Evolutionary conservation across 2,113 vertebrate genomes (phyloP), one percentile per base, ranked within the genome.

Genomic region (Eubucco bourcierii): DNA sequence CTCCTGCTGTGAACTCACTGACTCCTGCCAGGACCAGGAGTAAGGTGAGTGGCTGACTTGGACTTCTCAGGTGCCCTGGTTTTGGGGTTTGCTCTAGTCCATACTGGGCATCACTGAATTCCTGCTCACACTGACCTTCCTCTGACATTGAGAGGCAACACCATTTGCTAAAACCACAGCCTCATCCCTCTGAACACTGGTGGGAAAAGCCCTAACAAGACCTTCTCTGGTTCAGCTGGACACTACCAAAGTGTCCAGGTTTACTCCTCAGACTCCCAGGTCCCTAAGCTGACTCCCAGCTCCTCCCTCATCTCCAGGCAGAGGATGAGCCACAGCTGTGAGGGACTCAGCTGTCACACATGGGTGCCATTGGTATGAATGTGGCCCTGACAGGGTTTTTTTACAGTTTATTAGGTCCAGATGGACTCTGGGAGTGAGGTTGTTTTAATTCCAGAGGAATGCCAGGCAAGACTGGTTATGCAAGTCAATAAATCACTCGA

Each of bases 401-500:
- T 39, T 20, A 84, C 87, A 66, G 88, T 93, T 94, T 90, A 93
- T 90, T 84, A 76, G 28, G 1, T 25, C 80, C 81, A 96, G 96
- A 88, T 78, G 94, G 94, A 88, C 92, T 64, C 53, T 3, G 53
- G 55, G 75, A 88, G 28, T 6, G 39, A 9, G 4, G 55, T 60
- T 82, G 76, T 90, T 97, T 96, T 97, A 97, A 97, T 97, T 95
- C 94, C 80, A 65, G 86, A 1, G 64, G 74, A 87, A 88, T 5
- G 18, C 73, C 86, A 80, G 87, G 75, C 91, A 56, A 82, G 95
- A 86, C 84, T 86, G 95, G 93, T 75, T 96, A 80, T 86, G 87
- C 61, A 73, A 95, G 95, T 97, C 95, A 91, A 96, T 97, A 97
- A 97, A 97, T 96, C 97, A 97, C 95, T 90, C 56, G 19, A 67